Base-by-base conservation (phyloP, 2,888 invertebrate species). In the Tenthredo amoena region DNA sequence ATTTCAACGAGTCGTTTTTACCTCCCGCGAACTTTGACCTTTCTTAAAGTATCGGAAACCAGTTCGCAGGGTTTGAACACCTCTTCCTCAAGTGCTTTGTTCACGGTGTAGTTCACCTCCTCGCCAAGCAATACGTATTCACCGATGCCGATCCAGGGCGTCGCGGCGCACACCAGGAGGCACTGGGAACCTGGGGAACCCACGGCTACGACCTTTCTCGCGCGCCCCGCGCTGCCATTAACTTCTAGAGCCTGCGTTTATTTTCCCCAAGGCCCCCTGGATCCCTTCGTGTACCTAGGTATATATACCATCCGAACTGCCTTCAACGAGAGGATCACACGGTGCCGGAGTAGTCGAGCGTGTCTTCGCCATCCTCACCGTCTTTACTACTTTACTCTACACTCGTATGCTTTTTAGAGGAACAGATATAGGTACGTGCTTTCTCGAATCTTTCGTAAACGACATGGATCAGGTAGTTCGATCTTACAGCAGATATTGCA, bases 141-240 rank as follows among this genome's bases (percentile, higher is more conserved):
- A 81, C 62, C 81, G 81, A 81, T 81, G 7, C 58, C 15, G 62
- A 81, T 62, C 81, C 81, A 58, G 62, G 81, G 58, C 81, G 81
- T 62, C 62, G 40, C n/a, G 21, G 37, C 62, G 62, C 81, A 40
- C 81, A 81, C 81, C 81, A 50, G 62, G 62, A 81, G 81, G 77
- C 77, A 40, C 7, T 77, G n/a, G 50, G 55, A 77, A 77, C 50
- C 50, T 12, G 40, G 34, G 55, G 77, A 55, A 77, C 77, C 50
- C 15, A 77, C 18, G 77, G 50, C 55, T 77, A 58, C 81, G 81
- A 81, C 81, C 81, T 81, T 81, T 81, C 58, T 81, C 58, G 58
- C 81, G 81, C 81, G 21, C 62, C 81, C 81, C 62, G 62, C 40
- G 40, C 81, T 62, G 62, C 81, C 81, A 81, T 81, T 81, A 81